These are phyloP conservation scores for Candidula unifasciata DNA, from an alignment of 2,888 invertebrate genomes.

Conservation along the genomic window DNA sequence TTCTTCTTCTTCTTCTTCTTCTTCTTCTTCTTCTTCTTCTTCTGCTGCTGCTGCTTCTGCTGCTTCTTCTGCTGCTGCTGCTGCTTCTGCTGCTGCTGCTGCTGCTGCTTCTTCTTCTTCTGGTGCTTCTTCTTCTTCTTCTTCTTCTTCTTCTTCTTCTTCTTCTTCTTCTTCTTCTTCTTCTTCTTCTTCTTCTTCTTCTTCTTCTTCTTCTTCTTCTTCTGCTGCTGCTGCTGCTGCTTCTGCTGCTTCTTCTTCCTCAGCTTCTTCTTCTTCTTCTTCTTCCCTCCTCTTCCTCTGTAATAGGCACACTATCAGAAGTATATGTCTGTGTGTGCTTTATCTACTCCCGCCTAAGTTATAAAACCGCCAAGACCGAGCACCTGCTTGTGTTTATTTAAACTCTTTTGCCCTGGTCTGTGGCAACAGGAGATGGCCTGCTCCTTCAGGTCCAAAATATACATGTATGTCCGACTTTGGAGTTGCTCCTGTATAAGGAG, in stretches of 20 bases:
- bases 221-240: slow-evolving; percentile 33
- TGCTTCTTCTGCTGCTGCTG: background rate
- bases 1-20: slow-evolving; percentile 24
- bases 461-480: too few species aligned
- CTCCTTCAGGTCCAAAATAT: too few species aligned
- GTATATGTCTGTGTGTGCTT: too few species aligned
- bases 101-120: background rate
- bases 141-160: slow-evolving; percentile 33
- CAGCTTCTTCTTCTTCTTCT: slow-evolving; percentile 45
- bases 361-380: too few species aligned
- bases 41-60: background rate
- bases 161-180: slow-evolving; percentile 21
- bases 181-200: slow-evolving; percentile 25
- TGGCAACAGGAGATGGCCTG: too few species aligned
- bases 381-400: too few species aligned
- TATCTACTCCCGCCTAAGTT: too few species aligned
- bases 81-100: background rate
- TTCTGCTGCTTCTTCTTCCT: slow-evolving; percentile 27
- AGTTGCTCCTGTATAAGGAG: too few species aligned
- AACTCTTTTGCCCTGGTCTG: too few species aligned
- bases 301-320: background rate
- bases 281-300: background rate
- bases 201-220: slow-evolving; percentile 29
- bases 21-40: slow-evolving; percentile 35
- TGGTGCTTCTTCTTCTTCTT: too few species aligned